Conservation (phyloP, 2,797 vertebrate species). For the Catamblyrhynchus diadema region DNA sequence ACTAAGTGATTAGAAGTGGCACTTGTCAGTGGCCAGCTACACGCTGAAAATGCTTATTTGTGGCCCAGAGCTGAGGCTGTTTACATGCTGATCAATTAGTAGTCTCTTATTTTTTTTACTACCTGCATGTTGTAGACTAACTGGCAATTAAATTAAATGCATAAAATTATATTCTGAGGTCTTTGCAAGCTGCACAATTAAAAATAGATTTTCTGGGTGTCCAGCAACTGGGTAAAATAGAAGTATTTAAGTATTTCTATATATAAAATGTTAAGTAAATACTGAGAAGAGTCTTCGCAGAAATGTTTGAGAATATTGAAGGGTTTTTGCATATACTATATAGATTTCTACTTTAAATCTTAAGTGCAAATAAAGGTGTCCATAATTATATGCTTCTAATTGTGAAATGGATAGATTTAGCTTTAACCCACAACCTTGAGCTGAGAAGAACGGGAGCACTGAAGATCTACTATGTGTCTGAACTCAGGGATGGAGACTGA, state of each 20-base stretch:
- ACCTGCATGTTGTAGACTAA: not conserved
- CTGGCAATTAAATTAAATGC: not conserved
- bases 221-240: not conserved
- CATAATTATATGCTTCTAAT: not conserved
- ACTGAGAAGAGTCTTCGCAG: not conserved
- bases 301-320: not conserved
- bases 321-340: not conserved
- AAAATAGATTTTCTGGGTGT: not conserved
- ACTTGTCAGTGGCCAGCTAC: not conserved
- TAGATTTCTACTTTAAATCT: not conserved
- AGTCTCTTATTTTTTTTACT: not conserved
- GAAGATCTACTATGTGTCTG: not conserved
- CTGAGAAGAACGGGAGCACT: not conserved
- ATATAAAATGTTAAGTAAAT: not conserved
- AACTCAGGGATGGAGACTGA: not conserved
- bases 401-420: not conserved
- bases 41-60: not conserved
- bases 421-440: not conserved
- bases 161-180: not conserved
- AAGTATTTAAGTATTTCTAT: not conserved
- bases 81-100: not conserved
- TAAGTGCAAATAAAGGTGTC: not conserved
- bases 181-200: not conserved
- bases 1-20: not conserved
- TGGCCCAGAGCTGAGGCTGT: not conserved